These are phyloP conservation scores for Pollimyrus isidori DNA, from an alignment of 2,113 vertebrate species.

Conservation along the genomic window DNA sequence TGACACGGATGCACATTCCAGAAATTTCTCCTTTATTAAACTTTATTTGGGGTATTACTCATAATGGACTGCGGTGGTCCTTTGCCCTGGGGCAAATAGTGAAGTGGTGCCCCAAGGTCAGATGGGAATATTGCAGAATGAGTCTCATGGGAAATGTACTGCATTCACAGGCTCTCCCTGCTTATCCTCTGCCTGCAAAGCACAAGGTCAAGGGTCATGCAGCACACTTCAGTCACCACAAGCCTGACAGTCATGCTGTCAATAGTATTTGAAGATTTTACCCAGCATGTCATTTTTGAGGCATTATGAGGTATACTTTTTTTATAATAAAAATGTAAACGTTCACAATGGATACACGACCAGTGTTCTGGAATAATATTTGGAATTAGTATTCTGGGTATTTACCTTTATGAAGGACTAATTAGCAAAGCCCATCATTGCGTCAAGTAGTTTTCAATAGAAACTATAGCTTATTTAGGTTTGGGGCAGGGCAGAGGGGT, in stretches of 20 bases:
- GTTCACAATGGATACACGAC: neutral
- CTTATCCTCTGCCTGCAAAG: conserved; percentile 33
- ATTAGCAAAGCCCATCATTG: conserved; percentile 38
- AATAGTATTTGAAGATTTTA: neutral
- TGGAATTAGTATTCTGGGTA: neutral
- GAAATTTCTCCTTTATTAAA: conserved; percentile 53
- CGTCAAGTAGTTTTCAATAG: conserved; percentile 35
- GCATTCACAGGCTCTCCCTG: conserved; percentile 22
- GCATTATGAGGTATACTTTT: neutral
- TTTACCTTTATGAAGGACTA: neutral
- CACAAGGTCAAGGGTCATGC: conserved; percentile 42
- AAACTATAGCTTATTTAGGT: conserved; percentile 25
- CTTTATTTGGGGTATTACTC: conserved; percentile 51
- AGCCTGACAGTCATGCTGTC: neutral
- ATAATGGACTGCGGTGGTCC: conserved; percentile 26
- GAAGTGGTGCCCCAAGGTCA: conserved; percentile 32
- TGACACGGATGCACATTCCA: conserved; percentile 36
- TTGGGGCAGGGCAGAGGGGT: no score
- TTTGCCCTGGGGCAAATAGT: conserved; percentile 28
- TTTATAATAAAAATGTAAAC: neutral
- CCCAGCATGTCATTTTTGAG: neutral
- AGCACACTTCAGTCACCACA: conserved; percentile 7
- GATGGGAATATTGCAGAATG: conserved; percentile 34
- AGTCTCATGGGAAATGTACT: conserved; percentile 37
- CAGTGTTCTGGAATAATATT: neutral